Percentiles rank a stretch among this genome's conserved stretches.
phyloP scores from a whole-genome alignment of 2,113 vertebrate species.

The Petrocephalus zakoni region DNA sequence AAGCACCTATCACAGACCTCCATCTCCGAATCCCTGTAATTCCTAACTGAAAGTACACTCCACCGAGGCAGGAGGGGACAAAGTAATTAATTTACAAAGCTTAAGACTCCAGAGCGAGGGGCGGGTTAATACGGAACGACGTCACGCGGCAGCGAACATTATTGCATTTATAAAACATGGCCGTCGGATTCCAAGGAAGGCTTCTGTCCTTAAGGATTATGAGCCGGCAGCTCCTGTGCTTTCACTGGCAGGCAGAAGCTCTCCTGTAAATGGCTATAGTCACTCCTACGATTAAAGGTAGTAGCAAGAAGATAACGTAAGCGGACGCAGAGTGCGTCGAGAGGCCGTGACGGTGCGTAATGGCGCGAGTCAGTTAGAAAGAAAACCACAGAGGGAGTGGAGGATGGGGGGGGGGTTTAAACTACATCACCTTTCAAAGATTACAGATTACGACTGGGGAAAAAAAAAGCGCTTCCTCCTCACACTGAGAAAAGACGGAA shows the following conservation, averaged over 20 bases:
- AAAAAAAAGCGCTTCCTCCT: conserved; percentile 15
- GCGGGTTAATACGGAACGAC: neutral
- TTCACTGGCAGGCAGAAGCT: conserved; percentile 6
- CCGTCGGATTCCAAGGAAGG: conserved; percentile 16
- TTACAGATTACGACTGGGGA: conserved; percentile 5
- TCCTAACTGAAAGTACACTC: conserved; percentile 3
- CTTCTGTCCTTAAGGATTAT: conserved; percentile 3
- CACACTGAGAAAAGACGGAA: neutral
- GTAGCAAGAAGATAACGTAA: conserved; percentile 22
- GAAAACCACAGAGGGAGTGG: neutral
- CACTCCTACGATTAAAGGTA: conserved; percentile 54
- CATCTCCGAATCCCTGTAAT: conserved; percentile 15
- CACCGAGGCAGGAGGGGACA: neutral
- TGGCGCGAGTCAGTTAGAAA: conserved; percentile 30
- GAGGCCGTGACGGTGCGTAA: conserved; percentile 5
- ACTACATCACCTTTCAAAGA: conserved; percentile 35
- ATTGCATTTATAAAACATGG: conserved; percentile 19
- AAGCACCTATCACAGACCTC: conserved; percentile 9
- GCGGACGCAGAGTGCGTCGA: conserved; percentile 7
- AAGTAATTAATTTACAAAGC: neutral
- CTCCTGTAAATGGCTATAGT: conserved; percentile 51
- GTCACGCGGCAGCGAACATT: conserved; percentile 4
- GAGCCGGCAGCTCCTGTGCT: neutral
- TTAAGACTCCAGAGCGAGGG: neutral
- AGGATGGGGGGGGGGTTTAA: conserved; percentile 15